phyloP scores from a whole-genome alignment of 2,888 invertebrate genomes.

The Drosophila formosana region DNA sequence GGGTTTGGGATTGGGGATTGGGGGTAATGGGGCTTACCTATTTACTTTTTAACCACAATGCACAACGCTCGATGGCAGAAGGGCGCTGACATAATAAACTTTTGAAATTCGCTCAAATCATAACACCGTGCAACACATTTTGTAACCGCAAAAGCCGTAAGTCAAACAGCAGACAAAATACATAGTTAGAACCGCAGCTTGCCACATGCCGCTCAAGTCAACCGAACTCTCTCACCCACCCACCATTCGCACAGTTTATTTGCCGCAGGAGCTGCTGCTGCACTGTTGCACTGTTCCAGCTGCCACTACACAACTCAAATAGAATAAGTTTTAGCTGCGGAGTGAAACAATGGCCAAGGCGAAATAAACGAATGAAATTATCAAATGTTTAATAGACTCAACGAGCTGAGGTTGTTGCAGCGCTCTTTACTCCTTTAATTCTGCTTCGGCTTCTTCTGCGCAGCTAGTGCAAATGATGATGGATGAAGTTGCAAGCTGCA shows the following conservation, averaged over 20 bases:
- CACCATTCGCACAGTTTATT: slow-evolving; percentile 31
- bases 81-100: slow-evolving; percentile 50
- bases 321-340: slow-evolving; percentile 57
- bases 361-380: slow-evolving; percentile 66
- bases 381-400: slow-evolving; percentile 75
- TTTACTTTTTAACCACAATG: slow-evolving; percentile 67
- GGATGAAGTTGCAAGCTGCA: slow-evolving; percentile 37
- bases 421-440: too few relatives aligned
- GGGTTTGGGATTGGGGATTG: neutral
- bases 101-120: slow-evolving; percentile 66
- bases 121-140: slow-evolving; percentile 64
- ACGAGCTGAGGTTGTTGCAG: slow-evolving; percentile 37
- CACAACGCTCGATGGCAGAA: slow-evolving; percentile 37
- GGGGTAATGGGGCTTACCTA: slow-evolving; percentile 40
- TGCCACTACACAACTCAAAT: slow-evolving; percentile 59
- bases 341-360: slow-evolving; percentile 31
- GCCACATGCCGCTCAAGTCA: slow-evolving; percentile 13
- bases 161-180: slow-evolving; percentile 65
- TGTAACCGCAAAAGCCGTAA: slow-evolving; percentile 74
- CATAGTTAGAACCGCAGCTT: slow-evolving; percentile 36
- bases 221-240: slow-evolving; percentile 15
- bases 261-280: slow-evolving; percentile 12
- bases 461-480: slow-evolving; percentile 55
- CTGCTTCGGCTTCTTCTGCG: neutral
- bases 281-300: slow-evolving; percentile 38